These are phyloP conservation scores for Nothocercus julius DNA, from an alignment of 2,113 vertebrate genomes.

Conservation along the genomic window DNA sequence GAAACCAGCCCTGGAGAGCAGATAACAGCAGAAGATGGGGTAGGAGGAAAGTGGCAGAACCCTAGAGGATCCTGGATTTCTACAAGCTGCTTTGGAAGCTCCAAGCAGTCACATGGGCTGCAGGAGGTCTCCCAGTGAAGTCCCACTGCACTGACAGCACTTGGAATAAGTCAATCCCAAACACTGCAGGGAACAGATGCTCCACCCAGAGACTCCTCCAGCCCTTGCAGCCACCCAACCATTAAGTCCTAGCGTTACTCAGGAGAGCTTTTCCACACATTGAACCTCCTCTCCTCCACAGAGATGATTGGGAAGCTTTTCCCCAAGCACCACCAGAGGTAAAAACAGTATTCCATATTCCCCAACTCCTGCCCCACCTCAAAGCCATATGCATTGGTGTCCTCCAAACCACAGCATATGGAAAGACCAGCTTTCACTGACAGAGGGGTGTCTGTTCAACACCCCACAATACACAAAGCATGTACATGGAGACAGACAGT, in stretches of 20 bases:
- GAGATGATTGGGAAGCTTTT: accelerated
- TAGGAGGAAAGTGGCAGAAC: background rate
- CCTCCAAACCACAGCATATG: background rate
- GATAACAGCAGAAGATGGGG: background rate
- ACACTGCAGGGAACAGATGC: background rate
- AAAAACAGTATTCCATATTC: accelerated
- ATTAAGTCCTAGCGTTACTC: background rate
- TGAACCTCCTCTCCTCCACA: accelerated
- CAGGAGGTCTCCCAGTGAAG: background rate
- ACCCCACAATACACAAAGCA: background rate
- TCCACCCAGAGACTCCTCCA: background rate
- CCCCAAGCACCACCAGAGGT: background rate
- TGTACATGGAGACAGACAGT: background rate
- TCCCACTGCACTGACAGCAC: accelerated
- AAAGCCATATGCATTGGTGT: accelerated
- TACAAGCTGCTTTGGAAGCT: background rate
- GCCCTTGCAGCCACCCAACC: background rate
- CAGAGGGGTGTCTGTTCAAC: accelerated
- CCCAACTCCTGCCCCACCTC: background rate
- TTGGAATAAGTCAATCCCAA: background rate
- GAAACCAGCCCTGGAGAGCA: background rate
- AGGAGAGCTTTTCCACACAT: accelerated
- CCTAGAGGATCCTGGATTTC: background rate
- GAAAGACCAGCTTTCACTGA: background rate
- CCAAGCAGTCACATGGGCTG: accelerated